These are phyloP conservation scores for Trichogramma evanescens DNA, from an alignment of 2,888 invertebrate species.

Conservation along the genomic window DNA sequence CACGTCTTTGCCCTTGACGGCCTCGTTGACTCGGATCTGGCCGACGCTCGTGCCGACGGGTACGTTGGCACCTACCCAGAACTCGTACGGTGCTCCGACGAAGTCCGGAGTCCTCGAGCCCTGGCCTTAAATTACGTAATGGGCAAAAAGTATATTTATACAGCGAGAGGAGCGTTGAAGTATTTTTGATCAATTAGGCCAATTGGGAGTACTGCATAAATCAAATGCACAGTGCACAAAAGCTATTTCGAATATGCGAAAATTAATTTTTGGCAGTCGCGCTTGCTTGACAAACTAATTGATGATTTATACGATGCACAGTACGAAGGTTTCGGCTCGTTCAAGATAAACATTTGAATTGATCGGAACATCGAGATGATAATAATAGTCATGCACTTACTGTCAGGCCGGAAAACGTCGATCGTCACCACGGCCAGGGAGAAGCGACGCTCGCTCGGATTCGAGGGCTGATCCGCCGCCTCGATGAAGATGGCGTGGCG, in stretches of 20 bases:
- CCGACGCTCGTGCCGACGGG: conserved; percentile 79
- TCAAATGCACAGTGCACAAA: too few species aligned
- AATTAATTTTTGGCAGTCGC: too few species aligned
- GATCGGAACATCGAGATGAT: not conserved
- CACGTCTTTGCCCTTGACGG: conserved; percentile 56
- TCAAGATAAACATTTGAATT: too few species aligned
- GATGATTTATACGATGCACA: too few species aligned
- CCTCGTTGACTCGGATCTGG: conserved; percentile 71
- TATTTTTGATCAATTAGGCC: too few species aligned
- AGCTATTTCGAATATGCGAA: too few species aligned
- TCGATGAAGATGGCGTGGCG: conserved; percentile 76
- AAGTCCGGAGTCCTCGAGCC: conserved; percentile 64
- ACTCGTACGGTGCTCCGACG: conserved; percentile 78
- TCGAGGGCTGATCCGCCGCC: conserved; percentile 74
- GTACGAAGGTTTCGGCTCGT: too few species aligned
- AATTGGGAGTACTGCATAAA: too few species aligned
- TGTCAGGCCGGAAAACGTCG: conserved; percentile 58
- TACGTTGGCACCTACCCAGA: conserved; percentile 84
- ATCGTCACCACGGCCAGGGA: conserved; percentile 80
- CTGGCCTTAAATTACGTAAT: conserved; percentile 44
- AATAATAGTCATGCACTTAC: conserved; percentile 28
- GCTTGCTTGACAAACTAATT: too few species aligned
- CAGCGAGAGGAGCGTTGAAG: too few species aligned
- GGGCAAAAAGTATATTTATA: not conserved
- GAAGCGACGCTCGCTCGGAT: conserved; percentile 75